Conservation (phyloP, 1,140 invertebrate species). For the Bombus superbus region DNA sequence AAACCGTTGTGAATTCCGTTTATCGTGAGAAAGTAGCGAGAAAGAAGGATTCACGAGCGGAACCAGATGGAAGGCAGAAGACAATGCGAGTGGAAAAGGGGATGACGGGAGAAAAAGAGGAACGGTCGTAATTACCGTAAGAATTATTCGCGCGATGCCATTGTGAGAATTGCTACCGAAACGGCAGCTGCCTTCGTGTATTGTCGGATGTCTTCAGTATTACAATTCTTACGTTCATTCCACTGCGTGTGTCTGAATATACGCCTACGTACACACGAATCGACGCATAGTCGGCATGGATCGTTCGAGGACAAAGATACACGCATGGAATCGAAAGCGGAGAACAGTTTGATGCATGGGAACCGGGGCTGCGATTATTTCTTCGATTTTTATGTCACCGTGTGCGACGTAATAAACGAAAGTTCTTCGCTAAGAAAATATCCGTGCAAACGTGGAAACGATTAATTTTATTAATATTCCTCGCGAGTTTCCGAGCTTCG, state of each 20-base stretch:
- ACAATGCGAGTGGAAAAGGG: constrained; percentile 16
- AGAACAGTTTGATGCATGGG: constrained; percentile 47
- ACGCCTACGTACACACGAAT: constrained; percentile 15
- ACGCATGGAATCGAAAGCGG: background rate
- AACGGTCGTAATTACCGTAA: constrained; percentile 64
- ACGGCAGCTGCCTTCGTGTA: constrained; percentile 61
- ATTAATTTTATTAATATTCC: too few species aligned
- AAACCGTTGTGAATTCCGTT: background rate
- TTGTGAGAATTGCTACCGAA: constrained; percentile 67
- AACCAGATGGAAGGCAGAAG: constrained; percentile 25
- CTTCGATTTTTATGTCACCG: too few species aligned
- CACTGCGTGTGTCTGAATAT: background rate
- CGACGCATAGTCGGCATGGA: background rate
- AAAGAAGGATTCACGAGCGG: constrained; percentile 8
- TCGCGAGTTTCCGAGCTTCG: too few species aligned
- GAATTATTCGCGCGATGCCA: constrained; percentile 64
- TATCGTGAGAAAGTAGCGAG: constrained; percentile 21
- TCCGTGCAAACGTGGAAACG: too few species aligned
- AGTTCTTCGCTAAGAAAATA: too few species aligned
- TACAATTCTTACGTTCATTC: constrained; percentile 21
- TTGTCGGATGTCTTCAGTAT: constrained; percentile 59
- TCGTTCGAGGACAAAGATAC: background rate
- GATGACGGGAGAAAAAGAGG: constrained; percentile 46
- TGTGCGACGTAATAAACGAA: too few species aligned
- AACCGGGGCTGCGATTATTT: constrained; percentile 8